Evolutionary conservation across 2,113 vertebrate genomes (phyloP), one percentile per base, ranked within the genome.

Genomic region (Oryzias celebensis): DNA sequence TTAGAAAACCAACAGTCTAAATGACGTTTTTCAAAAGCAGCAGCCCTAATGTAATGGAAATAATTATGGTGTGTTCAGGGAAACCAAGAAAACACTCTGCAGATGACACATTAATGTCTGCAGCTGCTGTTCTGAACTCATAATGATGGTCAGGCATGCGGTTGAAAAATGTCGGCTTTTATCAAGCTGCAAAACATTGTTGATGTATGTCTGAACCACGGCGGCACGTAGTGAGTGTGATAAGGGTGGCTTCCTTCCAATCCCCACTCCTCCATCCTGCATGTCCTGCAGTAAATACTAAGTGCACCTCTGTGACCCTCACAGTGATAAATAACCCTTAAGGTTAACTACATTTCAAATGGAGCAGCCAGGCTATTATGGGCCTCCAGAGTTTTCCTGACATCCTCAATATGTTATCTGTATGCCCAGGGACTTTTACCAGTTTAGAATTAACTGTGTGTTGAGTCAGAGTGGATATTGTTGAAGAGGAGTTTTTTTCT

Each of bases 331-430:
- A 91, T 90, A 90, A 89, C 88, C 67, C 80, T 86, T 81, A 82
- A 87, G 86, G 82, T 91, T 89, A 90, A 91, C 89, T 79, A 86
- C 66, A 63, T 92, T 90, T 91, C 86, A 90, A 90, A 91, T 87
- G 77, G 84, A 91, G 90, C 86, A 80, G 81, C 65, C 80, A 83
- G 85, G 71, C 84, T 84, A 89, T 89, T 88, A 89, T 59, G 65
- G 73, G 77, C 83, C 90, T 87, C 90, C 46, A 62, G 88, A 88
- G 88, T 87, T 90, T 87, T 77, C 85, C 75, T 87, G 87, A 91
- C 86, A 88, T 85, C 71, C 48, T 68, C 87, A 90, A 89, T 89
- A 89, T 87, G 89, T 91, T 90, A 90, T 80, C 77, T 81, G 62
- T 61, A 51, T 72, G 74, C 72, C 68, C 66, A 49, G 75, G 84